Evolutionary conservation across 2,797 vertebrate genomes (phyloP).

Genomic region (Taeniopygia guttata): DNA sequence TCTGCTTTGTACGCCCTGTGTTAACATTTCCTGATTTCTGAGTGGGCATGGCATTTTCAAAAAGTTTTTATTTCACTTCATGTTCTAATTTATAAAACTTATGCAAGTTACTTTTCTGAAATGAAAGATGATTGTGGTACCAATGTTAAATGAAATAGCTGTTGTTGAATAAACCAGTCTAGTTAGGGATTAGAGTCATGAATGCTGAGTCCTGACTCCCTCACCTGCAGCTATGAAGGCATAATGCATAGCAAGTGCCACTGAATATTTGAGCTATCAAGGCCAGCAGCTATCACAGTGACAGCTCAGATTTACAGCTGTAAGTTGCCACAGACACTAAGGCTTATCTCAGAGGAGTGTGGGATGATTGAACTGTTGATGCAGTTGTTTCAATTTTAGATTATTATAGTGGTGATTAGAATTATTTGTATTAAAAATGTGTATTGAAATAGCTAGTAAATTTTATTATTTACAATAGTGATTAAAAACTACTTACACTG

Average conservation of each 20-base stretch:
- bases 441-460: background rate
- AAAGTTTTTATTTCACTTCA: background rate
- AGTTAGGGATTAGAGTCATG: background rate
- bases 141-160: background rate
- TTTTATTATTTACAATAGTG: background rate
- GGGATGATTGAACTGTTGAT: background rate
- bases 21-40: background rate
- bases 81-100: background rate
- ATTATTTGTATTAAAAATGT: background rate
- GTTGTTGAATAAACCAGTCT: background rate
- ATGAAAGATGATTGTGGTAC: background rate
- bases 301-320: background rate
- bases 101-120: background rate
- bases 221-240: background rate
- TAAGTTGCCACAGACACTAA: fast-evolving
- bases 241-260: background rate
- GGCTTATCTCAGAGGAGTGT: background rate
- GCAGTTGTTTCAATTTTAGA: background rate
- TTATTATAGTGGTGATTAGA: background rate
- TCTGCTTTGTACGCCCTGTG: background rate
- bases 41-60: background rate
- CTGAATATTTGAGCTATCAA: background rate
- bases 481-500: background rate
- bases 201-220: background rate
- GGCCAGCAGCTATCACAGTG: background rate